phyloP scores from a whole-genome alignment of 1,140 invertebrate genomes.

The Platyscapa corneri region DNA sequence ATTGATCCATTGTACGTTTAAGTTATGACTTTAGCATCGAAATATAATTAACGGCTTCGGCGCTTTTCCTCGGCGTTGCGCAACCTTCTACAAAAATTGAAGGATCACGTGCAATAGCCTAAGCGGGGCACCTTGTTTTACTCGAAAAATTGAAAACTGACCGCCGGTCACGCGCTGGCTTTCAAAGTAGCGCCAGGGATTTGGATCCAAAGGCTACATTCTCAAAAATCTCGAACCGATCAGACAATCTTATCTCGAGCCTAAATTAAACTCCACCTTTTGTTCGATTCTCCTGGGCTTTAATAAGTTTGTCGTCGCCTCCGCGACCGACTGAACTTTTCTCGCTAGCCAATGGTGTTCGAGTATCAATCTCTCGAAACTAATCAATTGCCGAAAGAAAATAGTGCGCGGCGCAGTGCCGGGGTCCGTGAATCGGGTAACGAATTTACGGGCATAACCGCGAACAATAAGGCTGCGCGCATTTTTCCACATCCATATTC shows the following conservation, averaged over 20 bases:
- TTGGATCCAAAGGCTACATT: neutral
- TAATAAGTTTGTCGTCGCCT: too few relatives aligned
- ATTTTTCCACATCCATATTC: conserved; percentile 1
- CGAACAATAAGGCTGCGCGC: conserved; percentile 28
- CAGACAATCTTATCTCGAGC: neutral
- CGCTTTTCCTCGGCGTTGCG: neutral
- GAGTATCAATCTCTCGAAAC: neutral
- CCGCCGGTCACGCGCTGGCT: neutral
- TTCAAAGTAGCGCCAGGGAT: neutral
- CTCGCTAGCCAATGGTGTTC: neutral
- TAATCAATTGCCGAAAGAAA: neutral
- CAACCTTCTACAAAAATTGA: too few relatives aligned
- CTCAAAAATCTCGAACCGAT: too few relatives aligned
- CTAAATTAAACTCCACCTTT: neutral
- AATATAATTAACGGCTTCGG: neutral
- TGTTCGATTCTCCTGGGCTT: neutral
- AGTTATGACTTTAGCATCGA: neutral
- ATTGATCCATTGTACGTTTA: conserved; percentile 17
- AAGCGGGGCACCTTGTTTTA: neutral
- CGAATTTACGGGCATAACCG: neutral
- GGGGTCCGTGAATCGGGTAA: neutral
- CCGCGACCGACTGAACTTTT: neutral
- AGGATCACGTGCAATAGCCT: too few relatives aligned
- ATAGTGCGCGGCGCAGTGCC: too few relatives aligned
- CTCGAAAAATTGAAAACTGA: neutral